phyloP scores from a whole-genome alignment of 2,113 vertebrate species.

The Pogonocichla stellata region DNA sequence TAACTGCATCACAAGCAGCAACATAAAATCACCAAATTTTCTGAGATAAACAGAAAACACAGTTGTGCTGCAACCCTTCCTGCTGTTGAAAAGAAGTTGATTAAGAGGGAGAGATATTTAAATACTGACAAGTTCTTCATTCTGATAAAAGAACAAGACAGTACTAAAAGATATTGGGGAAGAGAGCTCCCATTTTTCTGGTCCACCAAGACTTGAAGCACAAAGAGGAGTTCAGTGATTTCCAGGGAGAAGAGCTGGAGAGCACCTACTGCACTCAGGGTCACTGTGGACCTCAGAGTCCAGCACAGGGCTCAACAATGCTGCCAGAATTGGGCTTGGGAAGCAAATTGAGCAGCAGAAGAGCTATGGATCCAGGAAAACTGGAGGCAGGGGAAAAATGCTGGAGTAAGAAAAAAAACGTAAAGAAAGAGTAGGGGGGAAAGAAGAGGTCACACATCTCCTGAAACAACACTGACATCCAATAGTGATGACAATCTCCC shows the following conservation, averaged over 20 bases:
- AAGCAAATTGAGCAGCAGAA: neutral
- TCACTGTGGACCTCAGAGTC: neutral
- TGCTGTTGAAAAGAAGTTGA: neutral
- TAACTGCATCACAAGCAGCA: neutral
- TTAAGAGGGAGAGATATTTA: neutral
- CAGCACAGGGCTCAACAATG: neutral
- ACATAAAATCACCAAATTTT: neutral
- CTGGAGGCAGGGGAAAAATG: neutral
- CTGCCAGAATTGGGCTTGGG: neutral
- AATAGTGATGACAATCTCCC: fast-evolving
- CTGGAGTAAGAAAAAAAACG: neutral
- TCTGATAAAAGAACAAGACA: neutral
- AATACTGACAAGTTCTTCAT: neutral
- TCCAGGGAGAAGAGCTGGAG: neutral
- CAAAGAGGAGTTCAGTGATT: neutral
- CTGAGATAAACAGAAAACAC: neutral
- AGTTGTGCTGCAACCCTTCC: neutral
- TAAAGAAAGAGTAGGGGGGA: neutral
- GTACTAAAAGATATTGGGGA: neutral
- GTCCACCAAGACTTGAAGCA: fast-evolving
- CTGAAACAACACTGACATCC: neutral
- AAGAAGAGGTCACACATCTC: neutral
- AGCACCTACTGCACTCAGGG: neutral
- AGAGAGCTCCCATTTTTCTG: neutral
- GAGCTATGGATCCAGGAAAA: neutral